Evolutionary conservation across 2,888 invertebrate species (phyloP).

Genomic region (Belgica antarctica): DNA sequence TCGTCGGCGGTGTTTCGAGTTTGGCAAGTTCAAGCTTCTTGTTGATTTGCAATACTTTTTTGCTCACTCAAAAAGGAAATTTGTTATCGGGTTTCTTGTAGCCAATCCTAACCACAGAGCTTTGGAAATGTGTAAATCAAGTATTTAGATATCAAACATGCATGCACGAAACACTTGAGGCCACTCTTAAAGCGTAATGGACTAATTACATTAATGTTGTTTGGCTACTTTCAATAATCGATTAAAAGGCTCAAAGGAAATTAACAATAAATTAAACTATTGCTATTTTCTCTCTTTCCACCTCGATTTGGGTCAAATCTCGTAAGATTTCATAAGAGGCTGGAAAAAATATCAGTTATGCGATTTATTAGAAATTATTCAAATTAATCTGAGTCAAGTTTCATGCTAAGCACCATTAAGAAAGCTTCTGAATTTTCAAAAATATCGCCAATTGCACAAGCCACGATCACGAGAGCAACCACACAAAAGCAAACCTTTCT

Average conservation of each 20-base stretch:
- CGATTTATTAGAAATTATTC: slow-evolving; percentile 22
- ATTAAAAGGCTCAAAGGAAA: slow-evolving; percentile 4
- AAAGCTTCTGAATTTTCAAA: slow-evolving; percentile 17
- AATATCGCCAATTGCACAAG: background rate
- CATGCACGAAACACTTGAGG: background rate
- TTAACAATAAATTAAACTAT: slow-evolving; percentile 20
- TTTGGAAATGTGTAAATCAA: slow-evolving; percentile 5
- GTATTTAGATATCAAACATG: slow-evolving; percentile 10
- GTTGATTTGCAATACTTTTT: background rate
- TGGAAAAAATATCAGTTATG: slow-evolving; percentile 10
- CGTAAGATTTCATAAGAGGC: slow-evolving; percentile 5
- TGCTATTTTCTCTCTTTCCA: slow-evolving; percentile 17
- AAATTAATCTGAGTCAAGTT: slow-evolving; percentile 4
- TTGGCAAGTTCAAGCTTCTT: background rate
- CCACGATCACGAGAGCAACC: background rate
- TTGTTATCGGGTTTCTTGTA: background rate
- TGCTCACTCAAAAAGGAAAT: background rate
- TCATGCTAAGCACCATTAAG: slow-evolving; percentile 21
- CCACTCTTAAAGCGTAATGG: background rate
- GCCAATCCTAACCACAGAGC: background rate
- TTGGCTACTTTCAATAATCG: slow-evolving; percentile 16
- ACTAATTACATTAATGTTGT: slow-evolving; percentile 12
- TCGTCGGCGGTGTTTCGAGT: background rate
- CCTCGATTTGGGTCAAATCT: background rate
- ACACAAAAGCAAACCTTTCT: no score